Base-by-base conservation (phyloP, 92 coral and sea anemone genomes). In the Diadumene lineata region DNA sequence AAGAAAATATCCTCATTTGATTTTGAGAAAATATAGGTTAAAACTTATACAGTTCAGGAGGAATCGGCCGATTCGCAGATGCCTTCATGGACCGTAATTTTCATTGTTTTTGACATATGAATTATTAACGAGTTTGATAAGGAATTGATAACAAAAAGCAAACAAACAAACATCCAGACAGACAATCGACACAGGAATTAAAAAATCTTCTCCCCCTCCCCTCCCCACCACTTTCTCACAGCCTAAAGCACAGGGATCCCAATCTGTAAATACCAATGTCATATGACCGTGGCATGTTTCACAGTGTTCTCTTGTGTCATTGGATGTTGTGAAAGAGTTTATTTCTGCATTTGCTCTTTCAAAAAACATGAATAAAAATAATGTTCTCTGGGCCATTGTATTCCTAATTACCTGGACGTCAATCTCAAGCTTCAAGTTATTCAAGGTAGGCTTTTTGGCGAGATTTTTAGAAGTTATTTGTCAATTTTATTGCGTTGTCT, bases 281-380 rank as follows among this genome's bases (percentile, higher is more conserved):
- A 62, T 31, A 62, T 62, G 68, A 62, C 68, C 7, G 43, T 4
- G n/a, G n/a, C n/a, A n/a, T n/a, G n/a, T n/a, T n/a, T n/a, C n/a
- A n/a, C n/a, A n/a, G n/a, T n/a, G n/a, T n/a, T n/a, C n/a, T 13
- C 48, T 38, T 38, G 48, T 38, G 48, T 38, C 48, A 38, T 38
- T 62, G 21, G 1, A 43, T 28, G 68, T 62, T 62, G 68, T 31
- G 68, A 62, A 62, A 58, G 28, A 58, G 29, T 16, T 58, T 58
- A 31, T 7, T 58, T 58, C 48, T 38, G 48, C 13, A 38, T 13
- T 38, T 4, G 13, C 48, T 38, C 48, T 38, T 38, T 38, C 7
- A 4, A n/a, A 38, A 6, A 38, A 4, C 48, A 38, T 62, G 68
- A 62, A 62, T 21, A 62, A 31, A 62, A n/a, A 16, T 1, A 0